These are phyloP conservation scores for Drosophila tsacasi DNA, from an alignment of 1,140 invertebrate species.

Conservation along the genomic window DNA sequence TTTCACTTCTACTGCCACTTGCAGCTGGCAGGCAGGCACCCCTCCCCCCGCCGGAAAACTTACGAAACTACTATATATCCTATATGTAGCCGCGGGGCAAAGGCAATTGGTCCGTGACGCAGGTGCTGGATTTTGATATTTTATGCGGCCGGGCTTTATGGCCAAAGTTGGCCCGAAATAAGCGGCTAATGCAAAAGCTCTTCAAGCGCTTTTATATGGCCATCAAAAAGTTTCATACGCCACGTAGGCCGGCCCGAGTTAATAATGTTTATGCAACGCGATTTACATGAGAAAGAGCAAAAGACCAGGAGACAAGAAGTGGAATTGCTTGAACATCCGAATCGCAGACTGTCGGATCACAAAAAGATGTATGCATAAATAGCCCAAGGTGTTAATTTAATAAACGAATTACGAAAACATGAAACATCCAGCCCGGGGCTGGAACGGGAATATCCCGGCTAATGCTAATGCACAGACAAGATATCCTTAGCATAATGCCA, in stretches of 20 bases:
- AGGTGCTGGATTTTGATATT: slow-evolving; percentile 29
- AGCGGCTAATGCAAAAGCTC: slow-evolving; percentile 33
- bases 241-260: slow-evolving; percentile 59
- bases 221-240: slow-evolving; percentile 70
- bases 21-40: background rate
- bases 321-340: slow-evolving; percentile 52
- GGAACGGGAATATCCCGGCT: slow-evolving; percentile 25
- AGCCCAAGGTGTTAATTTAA: slow-evolving; percentile 77
- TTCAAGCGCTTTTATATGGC: slow-evolving; percentile 63
- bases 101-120: slow-evolving; percentile 17
- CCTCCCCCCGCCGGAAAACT: slow-evolving; percentile 1
- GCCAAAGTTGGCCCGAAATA: slow-evolving; percentile 24
- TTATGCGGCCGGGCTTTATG: slow-evolving; percentile 27
- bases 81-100: slow-evolving; percentile 5
- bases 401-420: slow-evolving; percentile 75
- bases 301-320: slow-evolving; percentile 40
- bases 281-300: slow-evolving; percentile 74
- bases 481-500: slow-evolving; percentile 53
- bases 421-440: slow-evolving; percentile 34
- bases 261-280: slow-evolving; percentile 75
- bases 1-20: slow-evolving; percentile 13
- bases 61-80: slow-evolving; percentile 26
- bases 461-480: slow-evolving; percentile 36
- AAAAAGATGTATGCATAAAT: slow-evolving; percentile 65
- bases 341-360: slow-evolving; percentile 14